These are phyloP conservation scores for Exephanes ischioxanthus DNA, from an alignment of 2,888 invertebrate genomes.

Conservation along the genomic window DNA sequence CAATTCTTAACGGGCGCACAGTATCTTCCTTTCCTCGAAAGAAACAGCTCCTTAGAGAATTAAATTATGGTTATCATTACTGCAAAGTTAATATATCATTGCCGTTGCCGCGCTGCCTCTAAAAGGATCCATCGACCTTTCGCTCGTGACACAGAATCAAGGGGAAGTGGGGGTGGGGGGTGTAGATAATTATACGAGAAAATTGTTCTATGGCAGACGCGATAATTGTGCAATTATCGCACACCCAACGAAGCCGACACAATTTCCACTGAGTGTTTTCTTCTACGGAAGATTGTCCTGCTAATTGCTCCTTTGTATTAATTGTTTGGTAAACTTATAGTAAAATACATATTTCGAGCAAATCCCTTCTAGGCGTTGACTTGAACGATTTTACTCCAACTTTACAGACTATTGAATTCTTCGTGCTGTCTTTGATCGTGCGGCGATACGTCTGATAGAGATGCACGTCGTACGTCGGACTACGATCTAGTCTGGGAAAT, in stretches of 20 bases:
- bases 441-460: constrained; percentile 1
- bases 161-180: neutral
- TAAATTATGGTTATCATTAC: constrained; percentile 10
- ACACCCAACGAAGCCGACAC: constrained; percentile 4
- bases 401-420: constrained; percentile 22
- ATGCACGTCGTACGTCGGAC: constrained; percentile 42
- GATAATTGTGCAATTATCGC: constrained; percentile 5
- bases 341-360: neutral
- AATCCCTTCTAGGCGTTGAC: neutral
- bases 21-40: neutral
- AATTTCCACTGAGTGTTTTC: neutral
- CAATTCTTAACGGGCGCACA: constrained; percentile 32
- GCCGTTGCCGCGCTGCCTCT: neutral
- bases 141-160: neutral
- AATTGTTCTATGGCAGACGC: constrained; percentile 13
- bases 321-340: constrained; percentile 5
- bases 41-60: neutral
- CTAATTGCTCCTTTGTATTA: neutral
- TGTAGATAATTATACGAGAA: constrained; percentile 23
- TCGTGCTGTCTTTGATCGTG: constrained; percentile 30
- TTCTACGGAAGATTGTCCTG: neutral
- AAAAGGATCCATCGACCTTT: neutral
- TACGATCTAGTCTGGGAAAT: constrained; percentile 19
- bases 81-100: neutral
- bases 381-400: constrained; percentile 12